Evolutionary conservation across 2,888 invertebrate genomes (phyloP), one percentile per base, ranked within the genome.

Genomic region (Macaria notata): DNA sequence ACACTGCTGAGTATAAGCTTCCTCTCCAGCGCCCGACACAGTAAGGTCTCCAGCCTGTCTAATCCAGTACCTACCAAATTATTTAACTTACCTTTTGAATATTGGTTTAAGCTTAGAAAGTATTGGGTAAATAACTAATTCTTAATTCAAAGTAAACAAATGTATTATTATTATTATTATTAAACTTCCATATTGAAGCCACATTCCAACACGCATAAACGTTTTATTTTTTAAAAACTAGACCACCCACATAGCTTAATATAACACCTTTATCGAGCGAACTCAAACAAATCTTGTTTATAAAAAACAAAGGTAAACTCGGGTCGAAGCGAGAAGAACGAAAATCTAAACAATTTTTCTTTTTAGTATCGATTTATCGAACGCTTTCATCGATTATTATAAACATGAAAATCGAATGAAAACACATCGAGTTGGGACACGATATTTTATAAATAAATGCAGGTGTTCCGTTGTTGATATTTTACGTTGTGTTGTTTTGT

Each of bases 391-490:
- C 75, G 74, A 75, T 75, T 83, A 78, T 77, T 81, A 79, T 84
- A 84, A 86, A 84, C 85, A 86, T 73, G 71, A 77, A 82, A 87
- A 86, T 83, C 79, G 78, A 84, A 84, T 83, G 78, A 79, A 78
- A 81, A 83, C 82, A 80, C 51, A 80, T 55, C 53, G 61, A 46
- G 44, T 50, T 46, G 59, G 41, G 58, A 61, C 48, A 46, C 59
- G 59, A 49, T 66, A 63, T 66, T 66, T 63, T 62, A 64, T 64
- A 66, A 66, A 64, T 64, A 66, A 63, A 31, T 55, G 46, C 61
- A 64, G 64, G 64, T 66, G 64, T 50, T 41, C 38, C 29, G 29
- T 39, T 51, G 39, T 53, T 48, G 48, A 31, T 29, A 43, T 45
- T 31, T 6, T 45, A 19, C 3, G n/a, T 39, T 30, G 7, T 45